These are phyloP conservation scores for Cirrhinus mrigala DNA, from an alignment of 2,797 vertebrate species.

Conservation along the genomic window DNA sequence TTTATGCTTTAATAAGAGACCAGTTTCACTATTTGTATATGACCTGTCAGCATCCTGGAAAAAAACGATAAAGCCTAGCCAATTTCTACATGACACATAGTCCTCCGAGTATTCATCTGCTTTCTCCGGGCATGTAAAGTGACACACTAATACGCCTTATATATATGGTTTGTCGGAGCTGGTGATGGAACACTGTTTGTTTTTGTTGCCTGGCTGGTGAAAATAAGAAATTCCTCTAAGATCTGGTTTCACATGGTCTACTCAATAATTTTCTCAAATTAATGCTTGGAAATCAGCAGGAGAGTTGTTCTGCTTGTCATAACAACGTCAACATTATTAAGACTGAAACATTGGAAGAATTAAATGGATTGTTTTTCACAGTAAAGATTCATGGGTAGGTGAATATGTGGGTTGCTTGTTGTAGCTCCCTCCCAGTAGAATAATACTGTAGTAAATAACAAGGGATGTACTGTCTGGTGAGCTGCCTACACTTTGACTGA, in stretches of 20 bases:
- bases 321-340: conserved; percentile 32
- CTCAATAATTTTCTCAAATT: conserved; percentile 34
- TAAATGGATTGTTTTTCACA: conserved; percentile 13
- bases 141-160: conserved; percentile 16
- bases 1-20: conserved; percentile 32
- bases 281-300: conserved; percentile 32
- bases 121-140: conserved; percentile 14
- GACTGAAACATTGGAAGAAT: conserved; percentile 23
- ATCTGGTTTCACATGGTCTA: conserved; percentile 30
- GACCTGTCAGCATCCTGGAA: conserved; percentile 25
- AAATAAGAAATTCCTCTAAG: conserved; percentile 35
- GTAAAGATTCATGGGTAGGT: conserved; percentile 11
- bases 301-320: conserved; percentile 45
- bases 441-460: neutral
- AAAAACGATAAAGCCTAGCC: conserved; percentile 19
- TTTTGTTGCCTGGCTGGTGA: conserved; percentile 31
- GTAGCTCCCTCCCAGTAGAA: conserved; percentile 11
- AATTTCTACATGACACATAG: conserved; percentile 17
- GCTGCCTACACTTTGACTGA: neutral
- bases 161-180: conserved; percentile 2
- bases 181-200: conserved; percentile 28
- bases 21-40: conserved; percentile 44
- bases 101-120: conserved; percentile 22
- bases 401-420: conserved; percentile 32
- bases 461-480: neutral